These are phyloP conservation scores for Colossoma macropomum DNA, from an alignment of 2,113 vertebrate species.

Conservation along the genomic window DNA sequence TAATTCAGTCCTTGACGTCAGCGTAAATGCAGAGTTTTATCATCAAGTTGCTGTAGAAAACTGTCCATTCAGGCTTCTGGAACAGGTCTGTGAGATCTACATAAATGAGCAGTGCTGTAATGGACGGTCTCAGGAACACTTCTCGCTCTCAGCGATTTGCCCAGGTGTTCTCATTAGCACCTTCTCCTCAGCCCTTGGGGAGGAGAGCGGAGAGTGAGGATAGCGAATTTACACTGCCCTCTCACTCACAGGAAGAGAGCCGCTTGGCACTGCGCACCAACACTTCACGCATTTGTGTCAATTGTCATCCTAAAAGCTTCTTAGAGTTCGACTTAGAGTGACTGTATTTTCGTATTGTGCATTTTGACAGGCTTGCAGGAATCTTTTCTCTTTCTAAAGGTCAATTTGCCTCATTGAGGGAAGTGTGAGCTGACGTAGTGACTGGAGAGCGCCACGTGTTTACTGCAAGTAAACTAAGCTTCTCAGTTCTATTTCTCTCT, in stretches of 20 bases:
- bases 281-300: neutral
- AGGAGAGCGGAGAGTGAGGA: constrained; percentile 26
- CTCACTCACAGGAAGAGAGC: constrained; percentile 19
- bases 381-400: constrained; percentile 10
- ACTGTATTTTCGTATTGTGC: neutral
- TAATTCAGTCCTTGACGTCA: neutral
- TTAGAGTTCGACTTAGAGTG: neutral
- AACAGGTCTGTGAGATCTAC: constrained; percentile 28
- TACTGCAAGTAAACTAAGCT: constrained; percentile 40
- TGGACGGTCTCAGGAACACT: constrained; percentile 41
- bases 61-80: neutral
- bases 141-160: constrained; percentile 54
- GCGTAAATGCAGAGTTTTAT: neutral
- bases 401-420: constrained; percentile 41
- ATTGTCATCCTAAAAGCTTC: constrained; percentile 5
- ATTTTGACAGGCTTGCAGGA: constrained; percentile 7
- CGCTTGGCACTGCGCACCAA: neutral
- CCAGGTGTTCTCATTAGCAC: constrained; percentile 59
- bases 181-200: constrained; percentile 29
- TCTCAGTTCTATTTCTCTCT: neutral
- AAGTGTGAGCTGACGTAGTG: constrained; percentile 17
- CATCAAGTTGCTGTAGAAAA: neutral
- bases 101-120: neutral
- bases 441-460: constrained; percentile 6
- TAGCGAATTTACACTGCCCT: constrained; percentile 14